Conservation (phyloP, 2,888 invertebrate species). For the Drosophila limbata region DNA sequence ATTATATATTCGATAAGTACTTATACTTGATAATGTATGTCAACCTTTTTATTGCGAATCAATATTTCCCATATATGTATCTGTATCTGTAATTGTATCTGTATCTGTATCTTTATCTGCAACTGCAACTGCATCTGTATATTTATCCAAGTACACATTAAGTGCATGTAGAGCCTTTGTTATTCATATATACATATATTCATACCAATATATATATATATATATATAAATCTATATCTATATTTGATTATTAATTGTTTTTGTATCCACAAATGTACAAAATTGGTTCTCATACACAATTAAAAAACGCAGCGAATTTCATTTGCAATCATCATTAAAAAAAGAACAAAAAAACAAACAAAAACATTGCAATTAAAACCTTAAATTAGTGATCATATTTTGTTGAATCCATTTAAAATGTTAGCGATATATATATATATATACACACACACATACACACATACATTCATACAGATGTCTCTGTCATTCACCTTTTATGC, state of each 20-base stretch:
- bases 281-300: conserved; percentile 79
- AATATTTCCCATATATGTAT: conserved; percentile 22
- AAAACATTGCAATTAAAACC: conserved; percentile 60
- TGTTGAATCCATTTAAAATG: conserved; percentile 67
- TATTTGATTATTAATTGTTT: conserved; percentile 49
- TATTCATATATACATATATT: conserved; percentile 46
- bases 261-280: conserved; percentile 71
- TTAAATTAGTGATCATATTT: conserved; percentile 59
- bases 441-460: not conserved
- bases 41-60: conserved; percentile 55
- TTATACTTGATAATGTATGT: conserved; percentile 47
- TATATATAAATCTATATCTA: conserved; percentile 34
- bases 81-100: conserved; percentile 34
- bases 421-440: conserved; percentile 48
- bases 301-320: conserved; percentile 74
- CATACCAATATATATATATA: conserved; percentile 24
- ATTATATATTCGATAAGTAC: conserved; percentile 66
- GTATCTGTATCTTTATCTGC: conserved; percentile 43
- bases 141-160: conserved; percentile 48
- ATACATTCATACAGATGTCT: conserved; percentile 30
- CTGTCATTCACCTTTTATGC: conserved; percentile 70
- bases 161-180: conserved; percentile 75
- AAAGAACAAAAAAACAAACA: conserved; percentile 8
- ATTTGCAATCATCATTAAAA: conserved; percentile 64
- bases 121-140: conserved; percentile 33